phyloP scores from a whole-genome alignment of 2,113 vertebrate species.

The Pontoporia blainvillei region DNA sequence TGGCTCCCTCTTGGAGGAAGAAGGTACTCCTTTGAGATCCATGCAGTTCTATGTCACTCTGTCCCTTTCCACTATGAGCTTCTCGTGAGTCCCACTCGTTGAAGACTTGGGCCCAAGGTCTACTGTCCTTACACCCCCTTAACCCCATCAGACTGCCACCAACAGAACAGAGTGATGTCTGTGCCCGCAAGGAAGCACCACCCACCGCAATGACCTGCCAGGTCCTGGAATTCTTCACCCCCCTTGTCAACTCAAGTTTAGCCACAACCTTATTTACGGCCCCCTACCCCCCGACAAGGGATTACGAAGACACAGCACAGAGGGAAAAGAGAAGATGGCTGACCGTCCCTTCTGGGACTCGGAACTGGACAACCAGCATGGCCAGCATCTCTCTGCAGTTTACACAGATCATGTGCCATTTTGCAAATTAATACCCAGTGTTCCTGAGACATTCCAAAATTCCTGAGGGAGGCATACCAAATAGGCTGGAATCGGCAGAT shows the following conservation, averaged over 20 bases:
- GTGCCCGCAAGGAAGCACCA: not conserved
- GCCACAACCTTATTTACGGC: not conserved
- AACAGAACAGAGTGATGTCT: not conserved
- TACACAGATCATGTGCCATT: not conserved
- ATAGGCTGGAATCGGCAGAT: not conserved
- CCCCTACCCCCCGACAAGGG: rapidly evolving
- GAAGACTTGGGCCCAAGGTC: not conserved
- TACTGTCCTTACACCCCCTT: too few species aligned
- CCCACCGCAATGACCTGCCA: not conserved
- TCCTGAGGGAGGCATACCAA: not conserved
- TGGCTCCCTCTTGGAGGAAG: not conserved
- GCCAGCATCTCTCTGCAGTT: not conserved
- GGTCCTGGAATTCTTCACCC: not conserved
- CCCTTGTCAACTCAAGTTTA: not conserved
- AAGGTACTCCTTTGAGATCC: not conserved
- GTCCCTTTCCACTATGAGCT: not conserved
- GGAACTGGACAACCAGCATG: not conserved
- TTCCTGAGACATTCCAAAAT: not conserved
- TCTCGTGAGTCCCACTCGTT: not conserved
- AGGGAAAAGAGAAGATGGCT: not conserved
- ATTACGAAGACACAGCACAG: not conserved
- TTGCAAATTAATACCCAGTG: not conserved
- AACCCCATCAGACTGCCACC: not conserved
- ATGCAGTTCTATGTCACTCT: too few species aligned
- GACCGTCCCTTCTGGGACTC: not conserved